Percentiles rank a stretch among this genome's conserved stretches.
These are phyloP conservation scores for Merops nubicus DNA, from an alignment of 2,113 vertebrate genomes.

Conservation along the genomic window DNA sequence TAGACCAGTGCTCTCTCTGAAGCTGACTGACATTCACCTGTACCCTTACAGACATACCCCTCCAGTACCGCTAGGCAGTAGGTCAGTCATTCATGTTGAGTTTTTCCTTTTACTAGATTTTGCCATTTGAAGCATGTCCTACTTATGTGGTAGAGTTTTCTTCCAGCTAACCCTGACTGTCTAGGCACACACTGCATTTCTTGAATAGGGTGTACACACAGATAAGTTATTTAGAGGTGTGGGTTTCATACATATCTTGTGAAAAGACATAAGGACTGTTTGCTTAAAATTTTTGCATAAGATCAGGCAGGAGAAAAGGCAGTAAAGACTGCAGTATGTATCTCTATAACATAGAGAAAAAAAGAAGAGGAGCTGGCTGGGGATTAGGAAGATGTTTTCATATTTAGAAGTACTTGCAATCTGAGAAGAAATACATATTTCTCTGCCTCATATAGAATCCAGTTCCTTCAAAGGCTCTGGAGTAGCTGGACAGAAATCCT, in stretches of 20 bases:
- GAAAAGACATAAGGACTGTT: neutral
- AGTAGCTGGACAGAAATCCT: neutral
- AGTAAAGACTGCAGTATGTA: neutral
- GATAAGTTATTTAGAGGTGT: neutral
- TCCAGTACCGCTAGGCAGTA: neutral
- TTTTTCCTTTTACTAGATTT: neutral
- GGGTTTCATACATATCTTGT: neutral
- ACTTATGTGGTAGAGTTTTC: neutral
- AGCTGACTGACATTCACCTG: neutral
- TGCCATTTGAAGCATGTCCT: neutral
- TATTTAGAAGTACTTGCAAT: neutral
- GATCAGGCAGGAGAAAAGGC: neutral
- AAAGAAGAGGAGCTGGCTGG: neutral
- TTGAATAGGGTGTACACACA: neutral
- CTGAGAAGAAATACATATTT: neutral
- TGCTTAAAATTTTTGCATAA: neutral
- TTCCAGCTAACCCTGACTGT: neutral
- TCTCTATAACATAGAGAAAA: neutral
- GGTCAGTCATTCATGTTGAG: rapidly evolving
- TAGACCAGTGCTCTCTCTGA: neutral
- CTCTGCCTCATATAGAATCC: rapidly evolving
- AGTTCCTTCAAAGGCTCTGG: neutral
- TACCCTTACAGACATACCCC: rapidly evolving
- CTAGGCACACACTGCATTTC: neutral
- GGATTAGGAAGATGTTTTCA: neutral